These are phyloP conservation scores for Gryllus bimaculatus DNA, from an alignment of 1,140 invertebrate species.

Conservation along the genomic window DNA sequence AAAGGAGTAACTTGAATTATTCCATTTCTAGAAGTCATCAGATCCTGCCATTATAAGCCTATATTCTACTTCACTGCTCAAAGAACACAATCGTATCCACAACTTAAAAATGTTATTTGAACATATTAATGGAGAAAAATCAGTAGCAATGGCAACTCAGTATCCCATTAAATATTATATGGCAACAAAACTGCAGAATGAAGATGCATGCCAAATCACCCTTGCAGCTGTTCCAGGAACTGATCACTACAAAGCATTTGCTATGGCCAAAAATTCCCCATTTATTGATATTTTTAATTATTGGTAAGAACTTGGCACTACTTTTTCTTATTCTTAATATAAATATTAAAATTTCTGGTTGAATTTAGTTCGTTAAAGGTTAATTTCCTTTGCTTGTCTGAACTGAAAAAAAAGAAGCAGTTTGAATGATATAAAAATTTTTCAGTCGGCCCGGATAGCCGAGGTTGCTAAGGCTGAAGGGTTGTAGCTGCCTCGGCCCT, in stretches of 20 bases:
- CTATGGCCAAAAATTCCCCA: constrained; percentile 1
- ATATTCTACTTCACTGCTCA: not conserved
- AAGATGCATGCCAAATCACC: constrained; percentile 7
- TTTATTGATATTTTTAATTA: constrained; percentile 14
- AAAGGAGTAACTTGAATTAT: too few species aligned
- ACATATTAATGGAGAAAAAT: not conserved
- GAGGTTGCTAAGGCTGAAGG: too few species aligned
- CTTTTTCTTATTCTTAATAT: too few species aligned
- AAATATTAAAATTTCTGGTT: too few species aligned
- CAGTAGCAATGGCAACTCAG: constrained; percentile 8
- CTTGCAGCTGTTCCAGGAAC: constrained; percentile 9
- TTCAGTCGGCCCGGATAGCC: too few species aligned
- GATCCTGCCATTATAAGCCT: not conserved
- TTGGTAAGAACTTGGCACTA: not conserved
- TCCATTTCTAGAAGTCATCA: not conserved
- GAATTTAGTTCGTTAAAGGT: too few species aligned
- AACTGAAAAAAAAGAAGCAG: too few species aligned
- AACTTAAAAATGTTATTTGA: not conserved
- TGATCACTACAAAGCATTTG: constrained; percentile 7
- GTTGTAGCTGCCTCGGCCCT: too few species aligned
- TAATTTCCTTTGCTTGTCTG: too few species aligned
- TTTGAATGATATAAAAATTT: too few species aligned
- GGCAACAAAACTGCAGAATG: constrained; percentile 7
- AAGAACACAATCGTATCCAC: constrained; percentile 8
- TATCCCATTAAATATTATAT: constrained; percentile 10